phyloP scores from a whole-genome alignment of 2,888 invertebrate genomes.

The Phragmatobia fuliginosa region DNA sequence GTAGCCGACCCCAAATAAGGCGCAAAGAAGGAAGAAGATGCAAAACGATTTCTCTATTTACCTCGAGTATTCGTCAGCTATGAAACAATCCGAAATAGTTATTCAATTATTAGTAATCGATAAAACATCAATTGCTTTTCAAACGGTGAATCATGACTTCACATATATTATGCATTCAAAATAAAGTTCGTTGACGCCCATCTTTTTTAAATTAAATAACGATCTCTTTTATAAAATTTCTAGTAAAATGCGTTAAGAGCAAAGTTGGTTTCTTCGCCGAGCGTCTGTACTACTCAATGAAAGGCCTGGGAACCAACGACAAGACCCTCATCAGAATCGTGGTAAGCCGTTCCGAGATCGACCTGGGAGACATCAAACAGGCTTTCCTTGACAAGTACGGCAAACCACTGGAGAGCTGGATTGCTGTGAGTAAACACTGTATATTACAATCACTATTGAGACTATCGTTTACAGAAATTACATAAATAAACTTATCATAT shows the following conservation, averaged over 20 bases:
- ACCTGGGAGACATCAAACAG: slow-evolving; percentile 96
- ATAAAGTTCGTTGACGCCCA: not conserved
- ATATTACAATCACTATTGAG: slow-evolving; percentile 6
- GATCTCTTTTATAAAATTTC: slow-evolving; percentile 45
- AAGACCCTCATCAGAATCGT: slow-evolving; percentile 96
- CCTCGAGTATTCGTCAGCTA: too few relatives aligned
- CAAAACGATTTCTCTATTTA: too few relatives aligned
- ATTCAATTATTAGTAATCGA: too few relatives aligned
- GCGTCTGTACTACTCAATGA: slow-evolving; percentile 95
- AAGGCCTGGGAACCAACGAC: slow-evolving; percentile 96
- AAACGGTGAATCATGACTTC: too few relatives aligned
- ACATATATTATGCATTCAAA: too few relatives aligned
- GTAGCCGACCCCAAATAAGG: too few relatives aligned
- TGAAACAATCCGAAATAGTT: too few relatives aligned
- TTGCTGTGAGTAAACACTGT: slow-evolving; percentile 89
- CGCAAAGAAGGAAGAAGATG: too few relatives aligned
- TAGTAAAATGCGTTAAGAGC: slow-evolving; percentile 95
- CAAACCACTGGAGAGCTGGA: slow-evolving; percentile 94
- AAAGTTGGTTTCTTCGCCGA: slow-evolving; percentile 97
- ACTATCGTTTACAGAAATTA: slow-evolving; percentile 31
- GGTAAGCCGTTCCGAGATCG: slow-evolving; percentile 96
- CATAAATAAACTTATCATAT: slow-evolving; percentile 19
- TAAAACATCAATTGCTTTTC: too few relatives aligned
- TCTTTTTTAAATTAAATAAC: not conserved
- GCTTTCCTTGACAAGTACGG: slow-evolving; percentile 94